These are phyloP conservation scores for Arenicola marina DNA, from an alignment of 2,888 invertebrate genomes.

Conservation along the genomic window DNA sequence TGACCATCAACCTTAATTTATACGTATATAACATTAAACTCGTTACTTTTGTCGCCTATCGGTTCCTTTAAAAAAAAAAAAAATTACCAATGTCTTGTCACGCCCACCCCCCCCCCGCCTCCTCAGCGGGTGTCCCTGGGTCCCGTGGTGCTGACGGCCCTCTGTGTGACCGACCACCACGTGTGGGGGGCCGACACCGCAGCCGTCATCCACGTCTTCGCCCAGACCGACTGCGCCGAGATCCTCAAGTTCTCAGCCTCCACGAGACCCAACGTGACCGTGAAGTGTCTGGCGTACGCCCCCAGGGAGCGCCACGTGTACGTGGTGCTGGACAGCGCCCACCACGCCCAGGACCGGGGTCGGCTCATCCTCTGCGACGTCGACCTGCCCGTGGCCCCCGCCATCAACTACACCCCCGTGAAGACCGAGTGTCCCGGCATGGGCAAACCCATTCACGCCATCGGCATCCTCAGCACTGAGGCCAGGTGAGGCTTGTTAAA, in stretches of 20 bases:
- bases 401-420: conserved; percentile 20
- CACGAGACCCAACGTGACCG: conserved; percentile 14
- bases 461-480: conserved; percentile 12
- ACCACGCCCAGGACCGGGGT: too few relatives aligned
- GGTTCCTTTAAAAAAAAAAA: too few relatives aligned
- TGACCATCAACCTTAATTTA: too few relatives aligned
- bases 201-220: conserved; percentile 83
- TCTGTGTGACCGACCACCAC: conserved; percentile 73
- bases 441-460: conserved; percentile 29
- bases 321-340: conserved; percentile 28
- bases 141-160: conserved; percentile 62
- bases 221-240: conserved; percentile 18
- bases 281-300: conserved; percentile 24
- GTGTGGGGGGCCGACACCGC: conserved; percentile 89
- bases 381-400: background rate
- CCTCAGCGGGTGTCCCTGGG: background rate
- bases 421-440: conserved; percentile 30
- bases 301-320: conserved; percentile 23
- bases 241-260: conserved; percentile 27
- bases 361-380: conserved; percentile 27
- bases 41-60: too few relatives aligned
- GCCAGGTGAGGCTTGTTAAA: too few relatives aligned
- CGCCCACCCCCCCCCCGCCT: too few relatives aligned
- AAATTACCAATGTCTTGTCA: too few relatives aligned
- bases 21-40: too few relatives aligned